A percentile compares a stretch with the other conserved stretches of the same genome.
These are phyloP conservation scores for Condylura cristata DNA, from an alignment of 2,113 vertebrate genomes.

Conservation along the genomic window DNA sequence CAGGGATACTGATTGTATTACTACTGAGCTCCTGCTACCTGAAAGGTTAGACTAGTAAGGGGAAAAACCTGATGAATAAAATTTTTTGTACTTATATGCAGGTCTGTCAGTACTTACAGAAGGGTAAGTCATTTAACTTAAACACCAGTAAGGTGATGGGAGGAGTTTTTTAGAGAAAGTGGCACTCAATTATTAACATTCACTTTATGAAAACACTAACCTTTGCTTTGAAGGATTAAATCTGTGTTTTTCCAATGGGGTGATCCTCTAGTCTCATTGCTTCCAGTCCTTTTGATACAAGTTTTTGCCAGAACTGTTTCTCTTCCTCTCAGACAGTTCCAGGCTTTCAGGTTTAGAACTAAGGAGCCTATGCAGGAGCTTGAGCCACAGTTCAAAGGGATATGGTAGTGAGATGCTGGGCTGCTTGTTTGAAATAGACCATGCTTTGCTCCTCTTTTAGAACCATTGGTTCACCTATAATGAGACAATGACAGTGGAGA, in stretches of 20 bases:
- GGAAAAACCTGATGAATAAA: neutral
- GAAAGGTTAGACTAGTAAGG: neutral
- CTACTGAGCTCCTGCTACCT: neutral
- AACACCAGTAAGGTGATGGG: neutral
- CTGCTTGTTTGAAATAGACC: neutral
- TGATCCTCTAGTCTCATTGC: neutral
- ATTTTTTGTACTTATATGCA: slow-evolving; percentile 32
- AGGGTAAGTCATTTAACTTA: slow-evolving; percentile 44
- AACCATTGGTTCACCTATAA: slow-evolving; percentile 99
- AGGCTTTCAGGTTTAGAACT: neutral
- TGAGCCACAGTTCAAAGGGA: neutral
- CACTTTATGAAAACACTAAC: slow-evolving; percentile 33
- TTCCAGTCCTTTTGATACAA: neutral
- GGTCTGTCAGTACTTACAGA: slow-evolving; percentile 29
- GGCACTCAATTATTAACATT: neutral
- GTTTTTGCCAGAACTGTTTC: slow-evolving; percentile 39
- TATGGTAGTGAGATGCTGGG: neutral
- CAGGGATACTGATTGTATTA: neutral
- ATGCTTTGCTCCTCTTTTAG: slow-evolving; percentile 80
- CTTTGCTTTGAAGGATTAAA: slow-evolving; percentile 11
- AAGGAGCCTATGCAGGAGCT: neutral
- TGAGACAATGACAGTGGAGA: slow-evolving; percentile 99
- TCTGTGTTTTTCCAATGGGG: neutral
- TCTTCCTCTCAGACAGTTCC: neutral
- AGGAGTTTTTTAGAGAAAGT: neutral